Conservation (phyloP, 2,888 invertebrate species). For the Urechis unicinctus region DNA sequence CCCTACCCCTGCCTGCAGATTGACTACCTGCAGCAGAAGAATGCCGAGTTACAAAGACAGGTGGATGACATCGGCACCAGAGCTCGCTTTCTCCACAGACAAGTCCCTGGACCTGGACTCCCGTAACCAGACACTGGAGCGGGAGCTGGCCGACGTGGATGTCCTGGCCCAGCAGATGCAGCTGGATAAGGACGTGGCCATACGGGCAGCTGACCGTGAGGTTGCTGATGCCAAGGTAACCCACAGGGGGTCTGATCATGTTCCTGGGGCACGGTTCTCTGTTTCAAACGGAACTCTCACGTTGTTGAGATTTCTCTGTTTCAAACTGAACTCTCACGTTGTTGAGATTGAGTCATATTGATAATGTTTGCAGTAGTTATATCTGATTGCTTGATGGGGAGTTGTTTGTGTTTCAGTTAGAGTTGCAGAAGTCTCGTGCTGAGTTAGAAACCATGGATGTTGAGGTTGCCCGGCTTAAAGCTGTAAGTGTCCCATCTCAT, state of each 20-base stretch:
- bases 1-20: slow-evolving; percentile 20
- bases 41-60: slow-evolving; percentile 41
- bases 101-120: slow-evolving; percentile 24
- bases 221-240: slow-evolving; percentile 39
- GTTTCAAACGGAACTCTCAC: no score
- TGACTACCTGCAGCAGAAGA: slow-evolving; percentile 49
- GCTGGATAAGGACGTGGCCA: slow-evolving; percentile 38
- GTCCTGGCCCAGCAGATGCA: slow-evolving; percentile 37
- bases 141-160: slow-evolving; percentile 39
- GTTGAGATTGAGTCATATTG: not conserved
- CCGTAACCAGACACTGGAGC: slow-evolving; percentile 31
- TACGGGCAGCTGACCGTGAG: slow-evolving; percentile 41
- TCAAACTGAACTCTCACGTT: no score
- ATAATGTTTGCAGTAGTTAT: not conserved
- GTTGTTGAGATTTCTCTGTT: no score
- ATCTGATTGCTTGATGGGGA: not conserved
- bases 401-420: slow-evolving; percentile 22
- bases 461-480: slow-evolving; percentile 33
- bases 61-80: slow-evolving; percentile 24
- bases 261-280: no score
- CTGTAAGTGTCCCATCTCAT: slow-evolving; percentile 29
- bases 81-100: slow-evolving; percentile 21
- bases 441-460: slow-evolving; percentile 44
- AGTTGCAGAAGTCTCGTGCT: slow-evolving; percentile 41
- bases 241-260: no score